Base-by-base conservation (phyloP, 2,888 invertebrate species). In the Sphaerophoria rueppellii region DNA sequence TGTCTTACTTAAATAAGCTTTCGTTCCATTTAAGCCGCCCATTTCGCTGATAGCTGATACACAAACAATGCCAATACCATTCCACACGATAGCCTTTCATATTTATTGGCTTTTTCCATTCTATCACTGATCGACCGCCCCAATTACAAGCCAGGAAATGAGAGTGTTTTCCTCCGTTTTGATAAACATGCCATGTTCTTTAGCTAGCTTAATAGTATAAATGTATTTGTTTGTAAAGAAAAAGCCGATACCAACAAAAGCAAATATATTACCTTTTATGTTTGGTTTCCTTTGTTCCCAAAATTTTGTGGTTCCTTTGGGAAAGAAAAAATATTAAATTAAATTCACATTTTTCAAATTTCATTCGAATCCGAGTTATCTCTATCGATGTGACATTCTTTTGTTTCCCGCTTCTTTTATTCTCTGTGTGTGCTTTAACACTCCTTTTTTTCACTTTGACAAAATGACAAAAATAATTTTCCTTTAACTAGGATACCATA, bases 101-200 rank as follows among this genome's bases (percentile, higher is more conserved):
- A 74, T 63, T 60, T 69, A 77, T 69, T 50, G 72, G 14, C 32
- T 52, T 60, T n/a, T 24, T 1, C 24, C 24, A 24, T 24, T 24
- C 24, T 24, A 24, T 2, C 24, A 24, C 24, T 24, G 24, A 24
- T 2, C 43, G 40, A 77, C 52, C 52, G 37, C 34, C 55, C 54
- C 60, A 77, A 77, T 71, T 77, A 61, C 60, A 46, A 57, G 69
- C 57, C 58, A 55, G 60, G 63, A 57, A 55, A 77, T 78, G 65
- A 65, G 65, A 50, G 35, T 65, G 11, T 35, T 65, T 65, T 65
- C 14, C 43, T 43, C 43, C 43, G 37, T 57, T 35, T 11, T 35
- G 34, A 50, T 50, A 50, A 54, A 6, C 24, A 11, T 67, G 40
- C 40, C 54, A 32, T 37, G 54, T 14, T 40, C 37, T 40, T 32